phyloP scores from a whole-genome alignment of 2,888 invertebrate genomes.

The Mayetiola destructor region DNA sequence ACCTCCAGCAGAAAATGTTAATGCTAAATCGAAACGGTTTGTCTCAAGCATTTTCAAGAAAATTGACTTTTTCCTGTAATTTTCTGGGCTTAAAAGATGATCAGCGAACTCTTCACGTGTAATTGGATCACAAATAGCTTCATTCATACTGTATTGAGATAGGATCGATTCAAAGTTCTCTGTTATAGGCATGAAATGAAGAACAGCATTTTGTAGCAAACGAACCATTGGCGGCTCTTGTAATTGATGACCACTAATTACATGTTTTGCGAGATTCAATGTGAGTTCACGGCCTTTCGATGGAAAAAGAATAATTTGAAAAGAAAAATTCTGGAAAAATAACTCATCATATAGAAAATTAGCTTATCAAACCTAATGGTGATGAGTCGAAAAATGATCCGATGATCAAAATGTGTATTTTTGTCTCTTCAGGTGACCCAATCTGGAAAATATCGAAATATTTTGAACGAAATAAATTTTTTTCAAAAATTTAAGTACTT shows the following conservation, averaged over 20 bases:
- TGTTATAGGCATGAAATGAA: slow-evolving; percentile 60
- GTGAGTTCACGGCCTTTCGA: slow-evolving; percentile 74
- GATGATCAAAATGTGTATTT: slow-evolving; percentile 68
- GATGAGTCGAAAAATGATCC: slow-evolving; percentile 72
- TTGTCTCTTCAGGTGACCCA: slow-evolving; percentile 61
- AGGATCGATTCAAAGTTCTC: neutral
- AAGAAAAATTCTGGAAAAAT: too few relatives aligned
- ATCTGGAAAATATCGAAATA: slow-evolving; percentile 40
- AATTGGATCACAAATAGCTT: slow-evolving; percentile 31
- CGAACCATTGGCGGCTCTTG: slow-evolving; percentile 49
- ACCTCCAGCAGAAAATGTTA: slow-evolving; percentile 61
- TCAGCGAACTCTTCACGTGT: slow-evolving; percentile 47
- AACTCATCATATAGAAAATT: too few relatives aligned
- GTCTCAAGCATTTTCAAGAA: slow-evolving; percentile 49
- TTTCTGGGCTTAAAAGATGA: slow-evolving; percentile 38
- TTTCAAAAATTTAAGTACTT: slow-evolving; percentile 23
- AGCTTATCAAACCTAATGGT: too few relatives aligned
- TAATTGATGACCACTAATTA: slow-evolving; percentile 53
- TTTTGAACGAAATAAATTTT: slow-evolving; percentile 13
- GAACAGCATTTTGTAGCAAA: slow-evolving; percentile 53
- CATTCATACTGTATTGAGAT: slow-evolving; percentile 13
- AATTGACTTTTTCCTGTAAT: slow-evolving; percentile 28
- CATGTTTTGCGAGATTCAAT: slow-evolving; percentile 66
- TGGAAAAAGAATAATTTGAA: too few relatives aligned
- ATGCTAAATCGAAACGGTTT: slow-evolving; percentile 53